Conservation (phyloP, 2,888 invertebrate species). For the Eubasilissa splendida region DNA sequence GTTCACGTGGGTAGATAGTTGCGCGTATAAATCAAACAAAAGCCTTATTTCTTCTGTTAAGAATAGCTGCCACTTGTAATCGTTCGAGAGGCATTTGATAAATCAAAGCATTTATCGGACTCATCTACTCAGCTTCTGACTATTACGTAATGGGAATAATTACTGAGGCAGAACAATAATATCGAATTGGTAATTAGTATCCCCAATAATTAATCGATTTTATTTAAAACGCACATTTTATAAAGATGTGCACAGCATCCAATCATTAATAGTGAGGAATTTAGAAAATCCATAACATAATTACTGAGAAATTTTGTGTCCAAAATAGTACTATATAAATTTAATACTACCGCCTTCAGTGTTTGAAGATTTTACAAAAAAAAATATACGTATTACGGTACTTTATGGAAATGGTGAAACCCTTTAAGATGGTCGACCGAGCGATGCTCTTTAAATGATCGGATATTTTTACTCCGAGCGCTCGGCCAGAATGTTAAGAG, state of each 20-base stretch:
- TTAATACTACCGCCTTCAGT: slow-evolving; percentile 13
- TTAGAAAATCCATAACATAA: slow-evolving; percentile 9
- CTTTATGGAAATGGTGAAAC: background rate
- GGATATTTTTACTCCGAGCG: no score
- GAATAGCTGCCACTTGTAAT: no score
- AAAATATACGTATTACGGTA: background rate
- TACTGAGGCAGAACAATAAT: slow-evolving; percentile 9
- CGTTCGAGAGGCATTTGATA: background rate
- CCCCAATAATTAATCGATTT: slow-evolving; percentile 8
- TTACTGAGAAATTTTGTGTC: background rate
- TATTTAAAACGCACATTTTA: slow-evolving; percentile 4
- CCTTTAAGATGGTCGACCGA: background rate
- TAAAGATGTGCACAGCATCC: slow-evolving; percentile 14
- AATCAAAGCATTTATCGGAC: slow-evolving; percentile 8
- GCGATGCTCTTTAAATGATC: no score
- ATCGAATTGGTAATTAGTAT: slow-evolving; percentile 14
- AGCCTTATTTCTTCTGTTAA: no score
- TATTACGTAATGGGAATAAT: slow-evolving; percentile 5
- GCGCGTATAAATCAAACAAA: slow-evolving; percentile 17
- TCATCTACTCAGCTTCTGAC: background rate
- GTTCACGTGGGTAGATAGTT: no score
- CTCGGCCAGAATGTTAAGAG: background rate
- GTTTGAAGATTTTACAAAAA: background rate
- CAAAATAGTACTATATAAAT: slow-evolving; percentile 9
- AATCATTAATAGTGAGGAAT: slow-evolving; percentile 15